Evolutionary conservation across 2,113 vertebrate genomes (phyloP).

Genomic region (Odocoileus hemionus): DNA sequence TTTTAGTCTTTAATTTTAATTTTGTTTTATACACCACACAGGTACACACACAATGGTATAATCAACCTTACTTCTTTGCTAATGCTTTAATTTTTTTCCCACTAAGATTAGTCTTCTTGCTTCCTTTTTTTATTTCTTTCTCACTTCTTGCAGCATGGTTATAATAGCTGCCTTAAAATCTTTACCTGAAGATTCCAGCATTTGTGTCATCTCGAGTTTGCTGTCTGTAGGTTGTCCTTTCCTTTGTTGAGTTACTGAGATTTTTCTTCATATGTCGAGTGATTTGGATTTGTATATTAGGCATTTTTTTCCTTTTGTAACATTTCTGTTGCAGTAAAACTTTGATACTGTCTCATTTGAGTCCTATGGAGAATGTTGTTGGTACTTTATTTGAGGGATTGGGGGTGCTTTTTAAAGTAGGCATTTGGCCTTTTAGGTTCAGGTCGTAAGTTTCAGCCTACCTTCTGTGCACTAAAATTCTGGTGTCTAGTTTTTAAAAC

Average conservation of each 20-base stretch:
- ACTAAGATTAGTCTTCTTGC: background rate
- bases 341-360: background rate
- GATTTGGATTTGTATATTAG: constrained; percentile 8
- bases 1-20: background rate
- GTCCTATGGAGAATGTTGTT: background rate
- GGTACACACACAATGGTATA: no score
- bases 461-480: background rate
- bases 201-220: background rate
- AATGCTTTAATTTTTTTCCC: background rate
- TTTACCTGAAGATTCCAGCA: background rate
- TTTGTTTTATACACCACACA: background rate
- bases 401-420: background rate
- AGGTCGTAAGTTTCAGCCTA: background rate
- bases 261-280: background rate
- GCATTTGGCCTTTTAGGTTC: background rate
- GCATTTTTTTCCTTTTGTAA: background rate
- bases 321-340: background rate
- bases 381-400: background rate
- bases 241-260: background rate
- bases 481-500: background rate
- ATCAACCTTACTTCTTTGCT: background rate
- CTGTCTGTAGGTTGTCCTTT: background rate
- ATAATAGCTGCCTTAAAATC: background rate
- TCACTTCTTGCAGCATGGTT: background rate
- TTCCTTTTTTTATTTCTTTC: background rate